phyloP scores from a whole-genome alignment of 2,888 invertebrate genomes.

The Lasioglossum pauxillum region DNA sequence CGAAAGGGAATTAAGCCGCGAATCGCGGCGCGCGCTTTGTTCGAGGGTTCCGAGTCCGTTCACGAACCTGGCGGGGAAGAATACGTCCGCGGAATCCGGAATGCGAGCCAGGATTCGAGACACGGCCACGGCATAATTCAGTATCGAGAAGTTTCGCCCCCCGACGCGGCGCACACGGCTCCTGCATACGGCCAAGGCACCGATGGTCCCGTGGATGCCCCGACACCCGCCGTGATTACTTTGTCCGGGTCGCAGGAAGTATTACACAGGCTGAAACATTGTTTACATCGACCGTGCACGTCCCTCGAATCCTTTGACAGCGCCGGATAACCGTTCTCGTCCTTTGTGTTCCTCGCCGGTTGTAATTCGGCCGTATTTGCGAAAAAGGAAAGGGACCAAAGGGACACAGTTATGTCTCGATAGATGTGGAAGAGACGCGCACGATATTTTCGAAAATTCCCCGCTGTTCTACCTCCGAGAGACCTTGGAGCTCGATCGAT shows the following conservation, averaged over 20 bases:
- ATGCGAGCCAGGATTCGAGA: constrained; percentile 50
- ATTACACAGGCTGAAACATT: constrained; percentile 60
- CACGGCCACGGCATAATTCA: constrained; percentile 66
- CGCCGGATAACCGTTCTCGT: not conserved
- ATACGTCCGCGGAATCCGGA: constrained; percentile 38
- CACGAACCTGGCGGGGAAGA: constrained; percentile 27
- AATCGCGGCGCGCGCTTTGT: constrained; percentile 32
- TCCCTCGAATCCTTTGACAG: constrained; percentile 6
- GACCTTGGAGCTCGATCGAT: not conserved
- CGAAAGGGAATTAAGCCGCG: constrained; percentile 54
- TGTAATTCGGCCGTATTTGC: constrained; percentile 2
- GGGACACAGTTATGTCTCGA: not conserved
- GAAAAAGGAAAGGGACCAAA: not conserved
- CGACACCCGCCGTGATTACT: constrained; percentile 39
- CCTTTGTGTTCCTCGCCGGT: not conserved
- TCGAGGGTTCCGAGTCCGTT: constrained; percentile 35
- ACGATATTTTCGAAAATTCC: no score
- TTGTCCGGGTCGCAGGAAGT: constrained; percentile 63
- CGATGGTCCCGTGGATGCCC: not conserved
- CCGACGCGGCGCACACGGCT: not conserved
- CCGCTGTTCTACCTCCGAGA: no score
- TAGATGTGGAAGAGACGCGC: no score
- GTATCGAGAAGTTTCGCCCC: constrained; percentile 51
- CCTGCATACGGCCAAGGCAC: constrained; percentile 22
- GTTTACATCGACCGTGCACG: constrained; percentile 69